Percentiles rank a stretch among this genome's conserved stretches.
These are phyloP conservation scores for Sarotherodon lohbergeri DNA, from an alignment of 2,113 vertebrate genomes.

Conservation along the genomic window DNA sequence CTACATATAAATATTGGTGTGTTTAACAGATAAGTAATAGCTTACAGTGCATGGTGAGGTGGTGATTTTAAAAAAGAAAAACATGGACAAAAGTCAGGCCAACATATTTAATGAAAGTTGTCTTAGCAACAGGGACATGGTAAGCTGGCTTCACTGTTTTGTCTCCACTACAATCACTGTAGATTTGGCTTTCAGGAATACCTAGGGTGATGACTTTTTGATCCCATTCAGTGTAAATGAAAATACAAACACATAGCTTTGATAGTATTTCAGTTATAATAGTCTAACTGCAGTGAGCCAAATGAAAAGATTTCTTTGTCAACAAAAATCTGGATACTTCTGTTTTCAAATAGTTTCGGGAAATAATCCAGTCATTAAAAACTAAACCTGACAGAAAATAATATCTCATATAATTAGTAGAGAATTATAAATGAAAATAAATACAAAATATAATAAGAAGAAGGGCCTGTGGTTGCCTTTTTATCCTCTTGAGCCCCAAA, in stretches of 20 bases:
- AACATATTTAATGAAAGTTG: background rate
- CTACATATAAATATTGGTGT: constrained; percentile 27
- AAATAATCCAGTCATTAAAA: background rate
- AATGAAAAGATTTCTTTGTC: background rate
- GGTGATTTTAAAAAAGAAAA: background rate
- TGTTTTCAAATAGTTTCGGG: background rate
- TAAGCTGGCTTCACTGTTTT: background rate
- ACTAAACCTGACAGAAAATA: background rate
- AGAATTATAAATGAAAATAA: background rate
- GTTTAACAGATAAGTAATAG: background rate
- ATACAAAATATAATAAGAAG: background rate
- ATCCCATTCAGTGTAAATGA: background rate
- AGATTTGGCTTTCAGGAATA: background rate
- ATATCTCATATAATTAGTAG: background rate
- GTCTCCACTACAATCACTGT: background rate
- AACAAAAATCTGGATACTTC: background rate
- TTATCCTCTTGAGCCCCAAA: background rate
- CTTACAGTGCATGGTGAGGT: background rate
- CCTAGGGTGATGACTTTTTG: background rate
- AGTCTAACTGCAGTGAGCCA: background rate
- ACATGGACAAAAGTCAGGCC: background rate
- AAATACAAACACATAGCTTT: background rate
- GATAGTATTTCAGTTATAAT: background rate
- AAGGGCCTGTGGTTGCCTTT: background rate
- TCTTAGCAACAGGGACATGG: background rate